phyloP scores from a whole-genome alignment of 1,140 invertebrate species.

The Mizuhopecten yessoensis region DNA sequence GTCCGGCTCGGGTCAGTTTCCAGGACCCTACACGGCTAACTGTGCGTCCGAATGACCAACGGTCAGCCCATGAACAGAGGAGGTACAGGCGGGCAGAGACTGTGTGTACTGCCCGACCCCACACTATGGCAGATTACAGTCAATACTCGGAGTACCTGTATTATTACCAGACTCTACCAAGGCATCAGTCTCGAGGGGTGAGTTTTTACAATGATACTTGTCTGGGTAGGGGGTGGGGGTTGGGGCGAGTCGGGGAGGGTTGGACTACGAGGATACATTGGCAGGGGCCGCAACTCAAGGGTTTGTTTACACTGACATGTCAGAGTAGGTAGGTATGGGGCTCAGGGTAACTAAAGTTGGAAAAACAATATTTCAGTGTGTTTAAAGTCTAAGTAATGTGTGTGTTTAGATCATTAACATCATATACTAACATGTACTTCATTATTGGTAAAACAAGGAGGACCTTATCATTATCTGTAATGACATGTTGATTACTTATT shows the following conservation, averaged over 20 bases:
- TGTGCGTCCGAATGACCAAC: not conserved
- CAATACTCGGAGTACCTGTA: constrained; percentile 32
- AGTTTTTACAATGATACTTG: not conserved
- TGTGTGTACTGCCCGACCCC: not conserved
- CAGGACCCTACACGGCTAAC: not conserved
- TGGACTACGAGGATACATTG: too few relatives aligned
- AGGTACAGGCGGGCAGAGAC: constrained; percentile 3
- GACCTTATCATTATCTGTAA: not conserved
- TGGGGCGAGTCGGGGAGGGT: not conserved
- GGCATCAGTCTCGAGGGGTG: not conserved
- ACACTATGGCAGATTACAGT: not conserved
- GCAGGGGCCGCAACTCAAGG: too few relatives aligned
- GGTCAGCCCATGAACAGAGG: constrained; percentile 9
- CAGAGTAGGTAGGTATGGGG: not conserved
- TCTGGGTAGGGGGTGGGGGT: not conserved
- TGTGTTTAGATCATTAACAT: not conserved
- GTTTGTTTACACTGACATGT: too few relatives aligned
- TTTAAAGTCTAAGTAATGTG: not conserved
- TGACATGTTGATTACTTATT: not conserved
- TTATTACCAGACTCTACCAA: not conserved
- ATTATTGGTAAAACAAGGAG: too few relatives aligned
- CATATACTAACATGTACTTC: not conserved
- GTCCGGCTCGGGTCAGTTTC: not conserved
- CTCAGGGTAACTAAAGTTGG: not conserved
- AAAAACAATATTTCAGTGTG: not conserved